Base-by-base conservation (phyloP, 2,113 vertebrate genomes). In the Microtus oregoni region DNA sequence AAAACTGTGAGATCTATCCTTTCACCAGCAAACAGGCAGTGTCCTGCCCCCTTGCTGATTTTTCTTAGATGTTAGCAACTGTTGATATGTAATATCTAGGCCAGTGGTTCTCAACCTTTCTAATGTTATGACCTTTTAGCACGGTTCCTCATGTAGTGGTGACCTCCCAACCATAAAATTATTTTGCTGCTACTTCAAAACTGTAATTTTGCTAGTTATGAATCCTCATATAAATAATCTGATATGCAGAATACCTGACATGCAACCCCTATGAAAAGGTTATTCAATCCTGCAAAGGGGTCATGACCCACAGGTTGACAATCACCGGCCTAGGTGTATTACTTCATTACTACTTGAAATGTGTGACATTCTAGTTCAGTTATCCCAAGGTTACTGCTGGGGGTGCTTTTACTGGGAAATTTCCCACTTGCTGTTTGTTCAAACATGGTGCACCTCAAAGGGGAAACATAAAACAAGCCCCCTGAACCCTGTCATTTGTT, bases 311-410 rank as follows among this genome's bases (percentile, higher is more conserved):
- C 79, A 63, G 79, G 52, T 41, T 38, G n/a, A 41, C 13, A 63
- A 41, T 24, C 12, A 4, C 55, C 41, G 13, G n/a, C 4, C 41
- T 76, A 13, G n/a, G 22, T 32, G 58, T 11, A 52, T 86, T 65
- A 17, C 58, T 96, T 75, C 26, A 44, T 94, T 70, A 81, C 2
- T 15, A 81, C 28, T 89, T 81, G 8, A 78, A 92, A 86, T 50
- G 0, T n/a, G 19, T 86, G 22, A 28, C 50, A 78, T 76, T 90
- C 87, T 79, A 85, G 17, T 76, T 94, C 50, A 90, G 0, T 19
- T n/a, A 5, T 93, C 68, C 87, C 50, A 82, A 20, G n/a, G 50
- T 89, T 96, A 86, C 38, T 96, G 73, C 55, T 58, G 65, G 32
- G 17, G 77, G 61, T 72, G 41, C 52, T 88, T 95, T 83, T 79